These are phyloP conservation scores for Spicauda simplicius DNA, from an alignment of 2,888 invertebrate species.

Conservation along the genomic window DNA sequence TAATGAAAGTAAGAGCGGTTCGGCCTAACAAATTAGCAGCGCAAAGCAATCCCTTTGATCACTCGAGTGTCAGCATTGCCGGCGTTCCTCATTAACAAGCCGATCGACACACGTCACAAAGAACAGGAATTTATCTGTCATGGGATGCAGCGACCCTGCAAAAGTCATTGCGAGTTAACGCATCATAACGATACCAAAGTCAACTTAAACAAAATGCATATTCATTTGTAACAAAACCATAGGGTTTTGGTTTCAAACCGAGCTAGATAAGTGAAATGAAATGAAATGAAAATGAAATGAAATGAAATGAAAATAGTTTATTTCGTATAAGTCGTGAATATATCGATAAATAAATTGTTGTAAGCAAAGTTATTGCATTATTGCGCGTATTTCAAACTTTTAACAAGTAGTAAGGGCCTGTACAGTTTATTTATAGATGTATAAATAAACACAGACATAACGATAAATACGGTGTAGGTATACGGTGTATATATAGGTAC, in stretches of 20 bases:
- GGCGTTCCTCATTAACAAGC: slow-evolving; percentile 75
- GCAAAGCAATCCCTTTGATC: slow-evolving; percentile 67
- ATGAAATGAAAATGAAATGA: no score
- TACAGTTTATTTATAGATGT: no score
- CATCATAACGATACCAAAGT: background rate
- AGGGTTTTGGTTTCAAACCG: background rate
- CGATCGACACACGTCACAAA: slow-evolving; percentile 63
- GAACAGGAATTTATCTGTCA: slow-evolving; percentile 42
- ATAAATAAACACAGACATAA: no score
- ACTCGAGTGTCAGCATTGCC: slow-evolving; percentile 70
- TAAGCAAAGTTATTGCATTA: no score
- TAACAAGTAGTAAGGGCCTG: no score
- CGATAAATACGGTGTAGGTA: no score
- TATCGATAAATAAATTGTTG: no score
- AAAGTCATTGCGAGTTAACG: background rate
- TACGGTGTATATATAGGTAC: no score
- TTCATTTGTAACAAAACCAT: background rate
- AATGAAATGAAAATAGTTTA: no score
- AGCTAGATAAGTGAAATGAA: no score
- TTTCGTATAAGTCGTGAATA: no score
- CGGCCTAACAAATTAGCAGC: slow-evolving; percentile 48
- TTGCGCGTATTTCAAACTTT: no score
- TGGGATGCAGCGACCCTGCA: slow-evolving; percentile 16
- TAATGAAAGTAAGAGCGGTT: slow-evolving; percentile 46
- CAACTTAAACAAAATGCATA: background rate